A percentile compares a stretch with the other conserved stretches of the same genome.
Conservation (phyloP, 2,113 vertebrate genomes). For the Pseudorhombus dupliciocellatus region DNA sequence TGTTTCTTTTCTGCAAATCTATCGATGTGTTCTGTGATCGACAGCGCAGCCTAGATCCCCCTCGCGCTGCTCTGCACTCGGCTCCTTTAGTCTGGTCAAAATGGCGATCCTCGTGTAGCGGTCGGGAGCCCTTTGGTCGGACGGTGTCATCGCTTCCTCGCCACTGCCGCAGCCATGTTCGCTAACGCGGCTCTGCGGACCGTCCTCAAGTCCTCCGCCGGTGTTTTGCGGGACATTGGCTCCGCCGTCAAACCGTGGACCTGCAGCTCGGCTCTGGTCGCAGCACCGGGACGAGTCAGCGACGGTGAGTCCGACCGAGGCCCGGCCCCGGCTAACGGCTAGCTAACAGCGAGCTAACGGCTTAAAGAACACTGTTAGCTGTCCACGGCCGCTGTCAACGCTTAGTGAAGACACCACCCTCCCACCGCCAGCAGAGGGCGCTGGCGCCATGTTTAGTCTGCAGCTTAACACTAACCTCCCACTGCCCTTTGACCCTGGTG, state of each 20-base stretch:
- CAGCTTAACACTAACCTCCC: too few species aligned
- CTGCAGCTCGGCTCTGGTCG: constrained; percentile 14
- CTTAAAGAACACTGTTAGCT: too few species aligned
- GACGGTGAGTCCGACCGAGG: constrained; percentile 42
- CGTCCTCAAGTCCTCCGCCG: constrained; percentile 45
- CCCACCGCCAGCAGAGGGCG: too few species aligned
- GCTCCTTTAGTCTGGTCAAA: constrained; percentile 61
- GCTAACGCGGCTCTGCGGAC: constrained; percentile 55
- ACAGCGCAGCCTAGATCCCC: neutral
- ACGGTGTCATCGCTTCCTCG: neutral
- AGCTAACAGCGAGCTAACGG: too few species aligned
- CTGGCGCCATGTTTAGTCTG: too few species aligned
- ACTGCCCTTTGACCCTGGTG: too few species aligned
- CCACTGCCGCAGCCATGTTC: constrained; percentile 41
- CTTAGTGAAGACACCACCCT: too few species aligned
- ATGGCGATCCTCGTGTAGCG: constrained; percentile 72
- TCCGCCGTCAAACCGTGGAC: constrained; percentile 20
- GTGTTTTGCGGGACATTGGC: constrained; percentile 56
- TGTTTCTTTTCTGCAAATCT: neutral
- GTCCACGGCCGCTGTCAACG: too few species aligned
- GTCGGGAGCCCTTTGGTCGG: constrained; percentile 35
- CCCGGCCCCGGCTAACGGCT: too few species aligned
- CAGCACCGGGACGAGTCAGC: constrained; percentile 16
- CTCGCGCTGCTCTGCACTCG: neutral
- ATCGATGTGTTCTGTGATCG: constrained; percentile 65